These are phyloP conservation scores for Fundulus diaphanus DNA, from an alignment of 2,797 vertebrate genomes.

Conservation along the genomic window DNA sequence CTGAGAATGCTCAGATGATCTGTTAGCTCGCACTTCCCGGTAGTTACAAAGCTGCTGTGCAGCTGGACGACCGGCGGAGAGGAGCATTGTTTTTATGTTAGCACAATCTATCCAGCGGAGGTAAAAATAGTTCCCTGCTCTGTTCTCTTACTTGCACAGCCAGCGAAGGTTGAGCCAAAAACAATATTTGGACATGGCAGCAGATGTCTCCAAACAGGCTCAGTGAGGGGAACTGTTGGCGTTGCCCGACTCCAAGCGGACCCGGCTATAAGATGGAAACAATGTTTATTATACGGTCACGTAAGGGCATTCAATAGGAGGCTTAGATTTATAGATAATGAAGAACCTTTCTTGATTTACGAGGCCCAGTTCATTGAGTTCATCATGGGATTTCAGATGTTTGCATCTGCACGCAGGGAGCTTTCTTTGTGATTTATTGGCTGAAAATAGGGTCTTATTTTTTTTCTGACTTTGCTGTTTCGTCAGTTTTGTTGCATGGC, in stretches of 20 bases:
- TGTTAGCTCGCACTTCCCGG: conserved; percentile 26
- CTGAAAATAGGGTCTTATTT: conserved; percentile 18
- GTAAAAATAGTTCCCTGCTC: conserved; percentile 78
- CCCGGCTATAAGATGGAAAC: conserved; percentile 55
- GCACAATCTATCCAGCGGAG: conserved; percentile 68
- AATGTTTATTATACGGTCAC: conserved; percentile 63
- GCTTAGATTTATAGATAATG: conserved; percentile 55
- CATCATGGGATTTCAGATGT: conserved; percentile 25
- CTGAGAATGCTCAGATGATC: conserved; percentile 22
- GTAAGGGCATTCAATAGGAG: conserved; percentile 53
- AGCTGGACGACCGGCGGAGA: conserved; percentile 61
- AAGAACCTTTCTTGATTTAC: conserved; percentile 53
- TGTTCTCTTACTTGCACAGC: conserved; percentile 65
- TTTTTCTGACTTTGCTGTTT: conserved; percentile 6
- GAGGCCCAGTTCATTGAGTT: conserved; percentile 48
- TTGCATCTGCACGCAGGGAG: conserved; percentile 19
- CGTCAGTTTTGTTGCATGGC: conserved; percentile 16
- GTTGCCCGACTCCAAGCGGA: conserved; percentile 31
- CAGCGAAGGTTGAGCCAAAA: conserved; percentile 71
- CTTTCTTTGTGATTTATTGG: conserved; percentile 31
- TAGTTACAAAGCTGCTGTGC: conserved; percentile 50
- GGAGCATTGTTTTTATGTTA: conserved; percentile 79
- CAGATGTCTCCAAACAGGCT: conserved; percentile 79
- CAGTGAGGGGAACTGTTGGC: conserved; percentile 65
- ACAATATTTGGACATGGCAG: conserved; percentile 81